phyloP scores from a whole-genome alignment of 2,888 invertebrate genomes.

The Hypomecis punctinalis region DNA sequence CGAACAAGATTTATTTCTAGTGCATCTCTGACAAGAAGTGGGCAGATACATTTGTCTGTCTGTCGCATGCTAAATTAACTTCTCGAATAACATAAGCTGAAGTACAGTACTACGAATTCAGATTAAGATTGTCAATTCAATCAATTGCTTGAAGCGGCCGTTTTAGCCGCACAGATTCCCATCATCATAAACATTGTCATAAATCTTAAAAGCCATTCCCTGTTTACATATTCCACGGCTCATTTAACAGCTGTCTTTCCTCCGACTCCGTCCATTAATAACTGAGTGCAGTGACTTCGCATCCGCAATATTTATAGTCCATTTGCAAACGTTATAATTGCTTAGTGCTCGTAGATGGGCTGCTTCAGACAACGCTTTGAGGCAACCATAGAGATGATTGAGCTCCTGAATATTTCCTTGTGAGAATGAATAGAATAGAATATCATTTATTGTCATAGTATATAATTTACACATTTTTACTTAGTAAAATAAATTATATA shows the following conservation, averaged over 20 bases:
- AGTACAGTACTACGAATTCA: slow-evolving; percentile 22
- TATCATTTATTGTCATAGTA: too few relatives aligned
- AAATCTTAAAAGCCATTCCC: slow-evolving; percentile 24
- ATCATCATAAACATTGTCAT: slow-evolving; percentile 19
- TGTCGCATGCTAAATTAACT: slow-evolving; percentile 33
- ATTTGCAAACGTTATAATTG: slow-evolving; percentile 65
- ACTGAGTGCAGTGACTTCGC: slow-evolving; percentile 39
- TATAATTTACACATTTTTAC: too few relatives aligned
- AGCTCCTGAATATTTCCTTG: too few relatives aligned
- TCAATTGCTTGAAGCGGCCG: too few relatives aligned
- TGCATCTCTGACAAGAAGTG: slow-evolving; percentile 28
- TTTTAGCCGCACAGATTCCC: too few relatives aligned
- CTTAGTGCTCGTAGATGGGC: slow-evolving; percentile 31
- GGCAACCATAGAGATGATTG: background rate
- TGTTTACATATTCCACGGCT: slow-evolving; percentile 25
- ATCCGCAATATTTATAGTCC: slow-evolving; percentile 60
- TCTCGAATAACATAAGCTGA: slow-evolving; percentile 47
- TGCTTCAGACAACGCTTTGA: background rate
- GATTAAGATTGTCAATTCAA: too few relatives aligned
- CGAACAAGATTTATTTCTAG: slow-evolving; percentile 18
- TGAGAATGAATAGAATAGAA: too few relatives aligned
- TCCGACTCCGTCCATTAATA: slow-evolving; percentile 33
- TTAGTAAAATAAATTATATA: too few relatives aligned
- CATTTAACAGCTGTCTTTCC: slow-evolving; percentile 27
- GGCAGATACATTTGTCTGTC: slow-evolving; percentile 28